Evolutionary conservation across 2,888 invertebrate species (phyloP).

Genomic region (Drosophila emarginata): DNA sequence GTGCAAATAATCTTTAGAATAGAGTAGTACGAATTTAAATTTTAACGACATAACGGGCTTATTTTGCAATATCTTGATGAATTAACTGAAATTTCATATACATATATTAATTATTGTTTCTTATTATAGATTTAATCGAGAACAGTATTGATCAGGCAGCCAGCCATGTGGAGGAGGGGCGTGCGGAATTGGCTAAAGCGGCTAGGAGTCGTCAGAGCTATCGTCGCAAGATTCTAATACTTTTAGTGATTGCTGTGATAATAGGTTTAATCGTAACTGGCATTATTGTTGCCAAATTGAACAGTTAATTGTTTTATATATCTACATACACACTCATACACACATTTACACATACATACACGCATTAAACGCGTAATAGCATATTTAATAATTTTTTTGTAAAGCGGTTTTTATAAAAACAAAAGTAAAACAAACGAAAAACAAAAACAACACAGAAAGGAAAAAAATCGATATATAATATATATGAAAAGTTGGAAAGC

Average conservation of each 20-base stretch:
- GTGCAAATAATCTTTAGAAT: not conserved
- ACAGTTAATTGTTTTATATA: constrained; percentile 82
- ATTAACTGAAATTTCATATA: constrained; percentile 5
- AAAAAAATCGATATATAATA: constrained; percentile 35
- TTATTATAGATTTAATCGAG: constrained; percentile 89
- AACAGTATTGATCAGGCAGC: constrained; percentile 90
- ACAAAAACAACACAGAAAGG: constrained; percentile 35
- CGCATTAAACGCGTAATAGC: constrained; percentile 22
- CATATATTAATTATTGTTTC: not conserved
- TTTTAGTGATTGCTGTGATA: constrained; percentile 87
- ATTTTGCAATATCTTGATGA: not conserved
- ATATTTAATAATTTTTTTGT: constrained; percentile 52
- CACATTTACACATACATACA: constrained; percentile 21
- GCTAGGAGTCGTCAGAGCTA: constrained; percentile 90
- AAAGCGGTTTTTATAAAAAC: constrained; percentile 70
- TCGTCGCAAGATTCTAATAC: constrained; percentile 88
- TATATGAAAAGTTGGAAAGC: constrained; percentile 31
- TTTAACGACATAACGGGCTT: not conserved
- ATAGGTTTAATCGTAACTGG: constrained; percentile 87
- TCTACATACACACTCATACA: constrained; percentile 23
- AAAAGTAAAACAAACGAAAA: constrained; percentile 36
- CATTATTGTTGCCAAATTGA: constrained; percentile 86
- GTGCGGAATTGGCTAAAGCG: constrained; percentile 91
- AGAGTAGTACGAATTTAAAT: not conserved
- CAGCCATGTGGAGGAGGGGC: constrained; percentile 90